Evolutionary conservation across 1,140 invertebrate species (phyloP).

Genomic region (Phenacoccus solenopsis): DNA sequence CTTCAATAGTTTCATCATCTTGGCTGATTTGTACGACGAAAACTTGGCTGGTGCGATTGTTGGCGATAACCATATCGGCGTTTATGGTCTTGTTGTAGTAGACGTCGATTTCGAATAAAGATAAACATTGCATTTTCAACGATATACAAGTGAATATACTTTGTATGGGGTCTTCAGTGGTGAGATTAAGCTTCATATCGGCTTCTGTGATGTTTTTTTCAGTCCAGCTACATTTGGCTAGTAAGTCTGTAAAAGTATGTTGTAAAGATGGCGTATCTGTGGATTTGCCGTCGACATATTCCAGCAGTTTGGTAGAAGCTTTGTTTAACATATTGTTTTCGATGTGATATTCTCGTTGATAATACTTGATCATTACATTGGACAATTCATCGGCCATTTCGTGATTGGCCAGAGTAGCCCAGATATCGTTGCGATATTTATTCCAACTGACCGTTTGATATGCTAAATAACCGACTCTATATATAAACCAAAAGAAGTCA

Average conservation of each 20-base stretch:
- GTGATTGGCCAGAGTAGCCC: background rate
- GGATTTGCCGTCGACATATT: background rate
- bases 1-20: too few relatives aligned
- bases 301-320: background rate
- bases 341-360: background rate
- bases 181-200: background rate
- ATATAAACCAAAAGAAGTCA: too few relatives aligned
- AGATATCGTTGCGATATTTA: background rate
- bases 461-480: too few relatives aligned
- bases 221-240: background rate
- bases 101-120: background rate
- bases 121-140: background rate
- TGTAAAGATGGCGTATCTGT: too few relatives aligned
- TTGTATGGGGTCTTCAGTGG: too few relatives aligned
- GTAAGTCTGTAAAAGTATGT: too few relatives aligned
- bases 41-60: too few relatives aligned
- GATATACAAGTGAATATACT: background rate
- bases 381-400: background rate
- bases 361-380: background rate
- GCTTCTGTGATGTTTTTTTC: background rate
- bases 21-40: too few relatives aligned
- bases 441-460: background rate
- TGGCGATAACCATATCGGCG: background rate
- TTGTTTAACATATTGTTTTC: background rate
- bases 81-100: background rate